Evolutionary conservation across 2,113 vertebrate species (phyloP).

Genomic region (Herpailurus yagouaroundi): DNA sequence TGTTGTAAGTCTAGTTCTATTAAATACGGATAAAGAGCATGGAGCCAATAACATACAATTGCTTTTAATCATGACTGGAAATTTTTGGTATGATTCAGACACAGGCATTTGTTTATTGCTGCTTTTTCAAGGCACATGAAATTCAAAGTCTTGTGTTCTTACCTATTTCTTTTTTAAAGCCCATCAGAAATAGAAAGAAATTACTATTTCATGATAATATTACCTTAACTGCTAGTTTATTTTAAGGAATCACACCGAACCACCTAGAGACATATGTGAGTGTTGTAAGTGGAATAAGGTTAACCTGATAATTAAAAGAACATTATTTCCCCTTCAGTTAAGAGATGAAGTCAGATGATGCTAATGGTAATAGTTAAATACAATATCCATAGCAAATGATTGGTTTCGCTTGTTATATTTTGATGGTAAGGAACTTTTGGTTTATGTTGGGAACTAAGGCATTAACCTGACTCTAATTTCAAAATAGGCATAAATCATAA

Average conservation of each 20-base stretch:
- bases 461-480: not conserved
- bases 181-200: not conserved
- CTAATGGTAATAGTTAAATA: not conserved
- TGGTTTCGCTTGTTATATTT: conserved; percentile 1
- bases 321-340: conserved; percentile 42
- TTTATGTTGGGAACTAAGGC: not conserved
- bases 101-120: not conserved
- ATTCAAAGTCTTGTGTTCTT: not conserved
- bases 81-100: not conserved
- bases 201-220: not conserved
- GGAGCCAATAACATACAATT: not conserved
- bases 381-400: not conserved
- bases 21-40: not conserved
- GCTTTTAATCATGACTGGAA: not conserved
- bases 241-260: not conserved
- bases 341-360: conserved; percentile 4
- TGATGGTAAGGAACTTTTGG: not conserved
- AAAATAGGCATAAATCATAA: not conserved
- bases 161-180: not conserved
- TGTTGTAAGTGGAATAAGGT: not conserved
- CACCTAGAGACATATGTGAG: not conserved
- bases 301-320: conserved; percentile 39
- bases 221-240: not conserved
- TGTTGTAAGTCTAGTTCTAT: not conserved
- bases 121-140: not conserved